phyloP scores from a whole-genome alignment of 2,888 invertebrate species.

The Petrolisthes manimaculis region DNA sequence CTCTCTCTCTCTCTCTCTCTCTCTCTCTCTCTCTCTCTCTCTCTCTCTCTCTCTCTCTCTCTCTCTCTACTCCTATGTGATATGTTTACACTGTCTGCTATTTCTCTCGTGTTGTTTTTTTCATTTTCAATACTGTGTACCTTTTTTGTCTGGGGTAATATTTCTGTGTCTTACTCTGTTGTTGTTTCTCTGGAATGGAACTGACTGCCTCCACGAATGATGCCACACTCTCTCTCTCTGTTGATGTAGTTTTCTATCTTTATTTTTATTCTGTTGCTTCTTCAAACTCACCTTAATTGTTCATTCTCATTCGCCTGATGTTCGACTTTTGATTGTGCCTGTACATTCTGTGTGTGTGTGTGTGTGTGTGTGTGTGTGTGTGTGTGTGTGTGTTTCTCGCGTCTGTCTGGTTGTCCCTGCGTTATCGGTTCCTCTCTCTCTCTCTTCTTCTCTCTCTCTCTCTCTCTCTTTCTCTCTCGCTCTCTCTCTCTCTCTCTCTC shows the following conservation, averaged over 20 bases:
- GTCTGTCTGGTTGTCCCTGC: too few species aligned
- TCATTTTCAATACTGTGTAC: not conserved
- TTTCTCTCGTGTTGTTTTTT: not conserved
- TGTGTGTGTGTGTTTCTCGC: too few species aligned
- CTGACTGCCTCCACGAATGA: not conserved
- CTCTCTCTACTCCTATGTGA: not conserved
- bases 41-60: not conserved
- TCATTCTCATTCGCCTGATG: too few species aligned
- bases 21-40: not conserved
- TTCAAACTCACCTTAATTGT: too few species aligned
- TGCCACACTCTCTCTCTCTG: not conserved
- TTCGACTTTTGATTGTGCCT: too few species aligned
- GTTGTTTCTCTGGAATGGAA: too few species aligned
- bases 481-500: not conserved
- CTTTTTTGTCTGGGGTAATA: too few species aligned
- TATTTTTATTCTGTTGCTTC: too few species aligned
- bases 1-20: conserved; percentile 9
- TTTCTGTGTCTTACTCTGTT: too few species aligned
- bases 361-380: too few species aligned
- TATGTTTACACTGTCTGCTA: not conserved
- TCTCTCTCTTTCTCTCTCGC: not conserved
- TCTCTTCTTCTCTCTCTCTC: not conserved
- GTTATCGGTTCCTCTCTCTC: conserved; percentile 1
- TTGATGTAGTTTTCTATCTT: too few species aligned
- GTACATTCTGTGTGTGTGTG: too few species aligned